These are phyloP conservation scores for Octomys mimax DNA, from an alignment of 2,797 vertebrate species.

Conservation along the genomic window DNA sequence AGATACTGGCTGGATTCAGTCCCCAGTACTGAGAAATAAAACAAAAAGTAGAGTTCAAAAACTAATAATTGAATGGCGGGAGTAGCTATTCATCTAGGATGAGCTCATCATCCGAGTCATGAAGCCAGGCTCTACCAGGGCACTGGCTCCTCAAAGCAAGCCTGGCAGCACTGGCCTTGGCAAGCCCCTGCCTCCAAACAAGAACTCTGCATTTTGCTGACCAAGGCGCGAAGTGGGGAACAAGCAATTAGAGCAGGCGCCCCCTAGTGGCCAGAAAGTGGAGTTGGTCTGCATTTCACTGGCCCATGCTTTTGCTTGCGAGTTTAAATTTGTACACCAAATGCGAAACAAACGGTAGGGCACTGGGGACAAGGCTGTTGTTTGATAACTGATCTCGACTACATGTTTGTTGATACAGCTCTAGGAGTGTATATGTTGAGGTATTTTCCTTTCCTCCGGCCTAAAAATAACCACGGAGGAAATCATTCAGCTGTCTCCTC, in stretches of 20 bases:
- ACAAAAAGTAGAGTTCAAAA: not conserved
- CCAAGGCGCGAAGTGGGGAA: not conserved
- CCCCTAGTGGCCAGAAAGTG: conserved; percentile 63
- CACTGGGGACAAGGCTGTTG: not conserved
- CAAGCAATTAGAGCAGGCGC: not conserved
- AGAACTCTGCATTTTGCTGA: conserved; percentile 31
- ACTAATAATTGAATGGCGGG: not conserved
- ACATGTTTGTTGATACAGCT: not conserved
- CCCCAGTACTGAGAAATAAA: not conserved
- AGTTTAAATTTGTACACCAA: not conserved
- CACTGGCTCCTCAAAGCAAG: not conserved
- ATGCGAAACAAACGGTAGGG: conserved; percentile 39
- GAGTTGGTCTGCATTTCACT: not conserved
- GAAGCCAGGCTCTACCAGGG: not conserved
- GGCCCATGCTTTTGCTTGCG: not conserved
- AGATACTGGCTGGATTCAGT: not conserved
- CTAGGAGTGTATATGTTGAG: not conserved
- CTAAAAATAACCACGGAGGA: not conserved
- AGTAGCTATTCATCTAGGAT: conserved; percentile 1
- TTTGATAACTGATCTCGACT: not conserved
- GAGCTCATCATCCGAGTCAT: conserved; percentile 23
- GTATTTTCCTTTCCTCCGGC: not conserved
- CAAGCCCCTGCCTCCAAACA: not conserved
- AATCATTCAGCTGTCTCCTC: not conserved
- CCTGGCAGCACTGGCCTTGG: not conserved